Evolutionary conservation across 2,797 vertebrate species (phyloP).

Genomic region (Argya squamiceps): DNA sequence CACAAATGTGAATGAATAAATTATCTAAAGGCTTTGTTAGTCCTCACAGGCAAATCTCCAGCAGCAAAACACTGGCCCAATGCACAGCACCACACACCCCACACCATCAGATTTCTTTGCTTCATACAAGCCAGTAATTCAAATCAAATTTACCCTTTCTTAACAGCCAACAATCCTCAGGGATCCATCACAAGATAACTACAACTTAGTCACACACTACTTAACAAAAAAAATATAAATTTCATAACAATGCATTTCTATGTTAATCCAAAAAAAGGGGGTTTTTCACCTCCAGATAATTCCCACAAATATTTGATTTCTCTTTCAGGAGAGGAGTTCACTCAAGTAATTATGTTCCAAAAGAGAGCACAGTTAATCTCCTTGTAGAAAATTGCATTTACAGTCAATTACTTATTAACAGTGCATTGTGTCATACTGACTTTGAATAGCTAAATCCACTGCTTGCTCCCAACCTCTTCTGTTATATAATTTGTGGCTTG

Average conservation of each 20-base stretch:
- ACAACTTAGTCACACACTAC: neutral
- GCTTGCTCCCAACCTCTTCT: neutral
- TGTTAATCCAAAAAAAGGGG: rapidly evolving
- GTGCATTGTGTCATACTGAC: neutral
- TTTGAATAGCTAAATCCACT: neutral
- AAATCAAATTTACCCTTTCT: neutral
- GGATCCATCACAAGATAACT: neutral
- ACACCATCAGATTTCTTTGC: neutral
- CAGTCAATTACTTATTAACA: neutral
- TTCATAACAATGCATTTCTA: neutral
- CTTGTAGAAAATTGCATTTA: neutral
- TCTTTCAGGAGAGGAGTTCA: neutral
- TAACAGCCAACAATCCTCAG: neutral
- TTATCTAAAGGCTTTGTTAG: neutral
- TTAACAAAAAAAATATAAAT: neutral
- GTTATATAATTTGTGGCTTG: neutral
- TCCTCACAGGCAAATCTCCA: neutral
- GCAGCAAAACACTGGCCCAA: neutral
- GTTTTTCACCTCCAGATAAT: neutral
- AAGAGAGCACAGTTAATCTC: neutral
- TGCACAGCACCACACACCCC: neutral
- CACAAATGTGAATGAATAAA: neutral
- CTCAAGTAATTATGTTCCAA: neutral
- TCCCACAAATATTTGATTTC: neutral
- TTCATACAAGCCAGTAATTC: neutral